Percentiles rank a stretch among this genome's conserved stretches.
These are phyloP conservation scores for Apotomis capreana DNA, from an alignment of 2,888 invertebrate genomes.

Conservation along the genomic window DNA sequence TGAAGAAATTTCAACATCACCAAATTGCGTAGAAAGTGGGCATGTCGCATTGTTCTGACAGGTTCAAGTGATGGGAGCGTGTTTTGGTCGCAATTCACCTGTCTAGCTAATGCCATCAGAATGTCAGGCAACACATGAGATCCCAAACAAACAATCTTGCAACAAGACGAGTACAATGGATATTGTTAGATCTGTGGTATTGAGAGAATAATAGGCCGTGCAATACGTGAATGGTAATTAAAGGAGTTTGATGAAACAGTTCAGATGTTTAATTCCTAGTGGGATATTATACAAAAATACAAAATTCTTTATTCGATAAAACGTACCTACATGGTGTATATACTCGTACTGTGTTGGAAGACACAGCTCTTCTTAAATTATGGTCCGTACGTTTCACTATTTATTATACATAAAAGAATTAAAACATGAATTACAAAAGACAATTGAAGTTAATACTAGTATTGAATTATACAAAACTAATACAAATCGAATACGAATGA, in stretches of 20 bases:
- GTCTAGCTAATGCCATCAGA: conserved; percentile 61
- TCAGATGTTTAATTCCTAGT: background rate
- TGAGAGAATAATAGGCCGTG: conserved; percentile 30
- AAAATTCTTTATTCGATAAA: too few species aligned
- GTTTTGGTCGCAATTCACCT: conserved; percentile 65
- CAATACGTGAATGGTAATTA: conserved; percentile 26
- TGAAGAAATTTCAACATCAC: conserved; percentile 40
- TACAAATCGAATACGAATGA: too few species aligned
- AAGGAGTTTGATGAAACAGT: conserved; percentile 2
- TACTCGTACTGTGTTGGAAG: too few species aligned
- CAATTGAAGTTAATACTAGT: too few species aligned
- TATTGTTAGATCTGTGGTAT: conserved; percentile 33
- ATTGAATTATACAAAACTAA: too few species aligned
- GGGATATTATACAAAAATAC: background rate
- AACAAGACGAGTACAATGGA: conserved; percentile 33
- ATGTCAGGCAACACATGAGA: conserved; percentile 48
- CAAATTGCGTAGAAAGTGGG: conserved; percentile 57
- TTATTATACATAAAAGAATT: too few species aligned
- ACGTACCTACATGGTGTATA: too few species aligned
- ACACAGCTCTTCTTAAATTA: too few species aligned
- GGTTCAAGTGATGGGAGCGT: conserved; percentile 57
- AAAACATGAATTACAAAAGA: too few species aligned
- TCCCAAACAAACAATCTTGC: conserved; percentile 34
- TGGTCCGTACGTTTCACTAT: too few species aligned
- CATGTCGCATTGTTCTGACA: conserved; percentile 66